phyloP scores from a whole-genome alignment of 2,797 vertebrate species.

The Margarornis squamiger region DNA sequence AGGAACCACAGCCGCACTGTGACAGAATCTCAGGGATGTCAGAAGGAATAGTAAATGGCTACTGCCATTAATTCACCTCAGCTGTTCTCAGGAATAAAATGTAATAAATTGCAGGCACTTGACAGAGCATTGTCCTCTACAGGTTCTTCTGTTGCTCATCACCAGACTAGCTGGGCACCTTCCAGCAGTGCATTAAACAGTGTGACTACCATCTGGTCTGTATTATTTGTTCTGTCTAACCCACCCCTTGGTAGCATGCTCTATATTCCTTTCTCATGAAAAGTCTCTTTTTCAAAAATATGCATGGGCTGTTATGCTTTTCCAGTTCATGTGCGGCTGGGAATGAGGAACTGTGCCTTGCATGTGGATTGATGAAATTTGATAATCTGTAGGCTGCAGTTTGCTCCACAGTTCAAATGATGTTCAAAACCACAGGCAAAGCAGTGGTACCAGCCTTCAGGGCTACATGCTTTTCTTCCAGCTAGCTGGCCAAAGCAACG shows the following conservation, averaged over 20 bases:
- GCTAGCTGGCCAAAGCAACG: accelerated
- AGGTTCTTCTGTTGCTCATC: background rate
- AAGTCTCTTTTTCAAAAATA: background rate
- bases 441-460: background rate
- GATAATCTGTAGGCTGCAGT: background rate
- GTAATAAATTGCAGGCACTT: constrained; percentile 2
- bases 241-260: background rate
- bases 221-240: background rate
- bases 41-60: background rate
- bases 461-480: background rate
- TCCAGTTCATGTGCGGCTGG: background rate
- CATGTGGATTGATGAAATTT: accelerated
- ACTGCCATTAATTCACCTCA: background rate
- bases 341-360: background rate
- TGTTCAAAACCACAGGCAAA: background rate
- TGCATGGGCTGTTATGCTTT: background rate
- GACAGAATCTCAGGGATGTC: background rate
- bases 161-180: background rate
- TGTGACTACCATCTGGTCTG: background rate
- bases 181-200: background rate
- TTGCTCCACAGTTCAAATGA: background rate
- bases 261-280: background rate
- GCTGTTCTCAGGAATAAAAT: background rate
- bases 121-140: background rate
- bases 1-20: background rate